These are phyloP conservation scores for Vombatus ursinus DNA, from an alignment of 2,113 vertebrate genomes.

Conservation along the genomic window DNA sequence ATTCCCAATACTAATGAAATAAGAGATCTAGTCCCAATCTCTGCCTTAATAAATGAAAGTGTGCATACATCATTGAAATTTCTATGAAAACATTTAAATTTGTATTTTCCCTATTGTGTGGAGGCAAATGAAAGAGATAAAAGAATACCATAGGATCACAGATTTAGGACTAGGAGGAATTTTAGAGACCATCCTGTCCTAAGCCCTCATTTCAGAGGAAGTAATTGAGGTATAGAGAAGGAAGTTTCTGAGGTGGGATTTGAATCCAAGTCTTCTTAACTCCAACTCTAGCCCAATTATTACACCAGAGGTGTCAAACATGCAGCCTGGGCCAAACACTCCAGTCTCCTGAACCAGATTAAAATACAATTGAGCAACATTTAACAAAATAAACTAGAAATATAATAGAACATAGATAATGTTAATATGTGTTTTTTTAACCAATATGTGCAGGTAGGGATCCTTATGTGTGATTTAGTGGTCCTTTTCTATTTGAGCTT, in stretches of 20 bases:
- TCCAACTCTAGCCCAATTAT: background rate
- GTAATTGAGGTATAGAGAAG: background rate
- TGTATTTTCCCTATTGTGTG: constrained; percentile 16
- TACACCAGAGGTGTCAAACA: background rate
- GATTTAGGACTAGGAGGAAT: background rate
- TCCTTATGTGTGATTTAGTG: background rate
- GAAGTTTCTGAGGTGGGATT: background rate
- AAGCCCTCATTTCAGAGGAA: background rate
- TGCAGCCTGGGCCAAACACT: background rate
- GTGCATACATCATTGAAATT: constrained; percentile 12
- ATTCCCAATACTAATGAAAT: background rate
- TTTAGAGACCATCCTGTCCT: background rate
- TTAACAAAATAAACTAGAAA: background rate
- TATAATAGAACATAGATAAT: background rate
- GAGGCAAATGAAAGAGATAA: constrained; percentile 43
- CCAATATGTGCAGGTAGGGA: background rate
- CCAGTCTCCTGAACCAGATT: background rate
- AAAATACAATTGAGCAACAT: background rate
- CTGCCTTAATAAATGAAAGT: background rate
- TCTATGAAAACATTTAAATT: constrained; percentile 44
- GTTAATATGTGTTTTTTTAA: background rate
- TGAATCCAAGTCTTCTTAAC: background rate
- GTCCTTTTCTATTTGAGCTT: background rate
- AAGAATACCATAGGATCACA: background rate
- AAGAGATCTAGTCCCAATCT: background rate